Percentiles rank a stretch among this genome's conserved stretches.
These are phyloP conservation scores for Hycleus cichorii DNA, from an alignment of 1,140 invertebrate species.

Conservation along the genomic window DNA sequence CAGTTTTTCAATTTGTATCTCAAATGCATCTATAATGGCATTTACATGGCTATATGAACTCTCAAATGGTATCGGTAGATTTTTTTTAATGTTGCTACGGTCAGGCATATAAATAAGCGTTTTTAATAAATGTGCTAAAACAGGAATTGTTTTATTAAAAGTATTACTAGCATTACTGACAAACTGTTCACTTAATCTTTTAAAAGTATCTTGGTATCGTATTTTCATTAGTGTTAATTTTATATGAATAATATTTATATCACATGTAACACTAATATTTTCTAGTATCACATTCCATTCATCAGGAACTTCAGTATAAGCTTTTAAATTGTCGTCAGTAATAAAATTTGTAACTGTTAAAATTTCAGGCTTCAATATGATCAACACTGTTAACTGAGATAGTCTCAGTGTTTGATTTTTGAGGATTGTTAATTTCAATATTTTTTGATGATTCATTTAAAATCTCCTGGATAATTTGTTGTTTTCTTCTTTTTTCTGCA, in stretches of 20 bases:
- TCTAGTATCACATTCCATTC: neutral
- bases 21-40: constrained; percentile 34
- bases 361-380: constrained; percentile 1
- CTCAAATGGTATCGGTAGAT: constrained; percentile 23
- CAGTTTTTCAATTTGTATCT: constrained; percentile 38
- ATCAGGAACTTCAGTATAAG: no score
- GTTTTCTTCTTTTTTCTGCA: constrained; percentile 20
- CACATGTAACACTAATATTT: constrained; percentile 1
- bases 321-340: no score
- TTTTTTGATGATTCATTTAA: neutral
- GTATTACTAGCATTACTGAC: constrained; percentile 7
- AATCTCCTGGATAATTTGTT: neutral
- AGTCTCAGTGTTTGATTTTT: constrained; percentile 5
- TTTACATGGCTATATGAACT: constrained; percentile 18
- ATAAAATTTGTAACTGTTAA: no score
- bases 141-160: constrained; percentile 17
- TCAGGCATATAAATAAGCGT: constrained; percentile 1
- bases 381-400: neutral
- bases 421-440: neutral
- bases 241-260: constrained; percentile 9
- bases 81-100: constrained; percentile 8
- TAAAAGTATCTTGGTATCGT: constrained; percentile 4
- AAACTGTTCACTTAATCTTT: constrained; percentile 13
- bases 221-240: constrained; percentile 19
- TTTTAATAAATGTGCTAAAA: constrained; percentile 7